Evolutionary conservation across 64 coral and sea anemone genomes (phyloP).

Genomic region (Actinia equina): DNA sequence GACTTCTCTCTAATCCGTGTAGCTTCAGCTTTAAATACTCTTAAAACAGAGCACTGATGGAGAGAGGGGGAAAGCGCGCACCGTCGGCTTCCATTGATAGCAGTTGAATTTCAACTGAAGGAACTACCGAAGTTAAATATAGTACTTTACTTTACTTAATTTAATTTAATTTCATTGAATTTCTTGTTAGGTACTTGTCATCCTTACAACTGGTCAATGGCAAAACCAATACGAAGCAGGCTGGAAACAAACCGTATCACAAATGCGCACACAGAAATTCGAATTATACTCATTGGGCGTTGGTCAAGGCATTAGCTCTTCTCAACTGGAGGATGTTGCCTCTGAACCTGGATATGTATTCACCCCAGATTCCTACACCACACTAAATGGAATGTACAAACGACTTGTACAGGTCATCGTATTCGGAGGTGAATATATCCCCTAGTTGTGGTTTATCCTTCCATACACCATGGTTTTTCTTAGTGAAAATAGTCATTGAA

Average conservation of each 20-base stretch:
- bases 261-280: not conserved
- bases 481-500: too few species aligned
- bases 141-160: too few species aligned
- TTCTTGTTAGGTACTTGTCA: slow-evolving; percentile 29
- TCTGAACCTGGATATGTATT: slow-evolving; percentile 40
- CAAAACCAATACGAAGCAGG: not conserved
- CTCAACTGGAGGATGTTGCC: slow-evolving; percentile 17
- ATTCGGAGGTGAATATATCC: slow-evolving; percentile 7
- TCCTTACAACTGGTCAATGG: slow-evolving; percentile 40
- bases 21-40: too few species aligned
- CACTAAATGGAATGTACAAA: slow-evolving; percentile 3
- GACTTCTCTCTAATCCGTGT: too few species aligned
- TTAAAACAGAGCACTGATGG: too few species aligned
- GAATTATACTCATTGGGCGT: slow-evolving; percentile 39
- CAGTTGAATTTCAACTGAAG: too few species aligned
- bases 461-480: too few species aligned
- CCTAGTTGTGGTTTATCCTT: too few species aligned
- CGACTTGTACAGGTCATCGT: slow-evolving; percentile 22
- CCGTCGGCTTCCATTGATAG: too few species aligned
- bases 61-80: too few species aligned
- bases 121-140: too few species aligned
- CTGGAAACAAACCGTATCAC: slow-evolving; percentile 5
- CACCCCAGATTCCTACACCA: slow-evolving; percentile 28
- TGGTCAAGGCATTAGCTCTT: not conserved
- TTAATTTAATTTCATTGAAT: too few species aligned